Percentiles rank a stretch among this genome's conserved stretches.
These are phyloP conservation scores for Dorcus hopei DNA, from an alignment of 2,888 invertebrate species.

Conservation along the genomic window DNA sequence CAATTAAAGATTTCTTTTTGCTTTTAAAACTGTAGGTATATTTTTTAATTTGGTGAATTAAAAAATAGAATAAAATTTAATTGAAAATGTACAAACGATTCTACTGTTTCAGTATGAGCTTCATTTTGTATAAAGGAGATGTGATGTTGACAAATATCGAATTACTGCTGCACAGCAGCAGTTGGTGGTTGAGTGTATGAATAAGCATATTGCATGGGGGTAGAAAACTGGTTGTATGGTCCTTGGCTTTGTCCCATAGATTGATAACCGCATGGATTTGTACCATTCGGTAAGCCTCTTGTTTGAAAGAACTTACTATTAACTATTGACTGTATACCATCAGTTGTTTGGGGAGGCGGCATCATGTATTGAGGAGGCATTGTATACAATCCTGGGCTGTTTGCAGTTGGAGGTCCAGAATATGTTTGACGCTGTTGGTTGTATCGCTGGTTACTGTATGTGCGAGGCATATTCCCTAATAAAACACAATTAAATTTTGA, in stretches of 20 bases:
- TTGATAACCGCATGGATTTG: slow-evolving; percentile 59
- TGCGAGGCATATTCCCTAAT: slow-evolving; percentile 24
- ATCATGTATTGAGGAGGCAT: slow-evolving; percentile 51
- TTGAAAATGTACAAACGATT: too few relatives aligned
- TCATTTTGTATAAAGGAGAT: slow-evolving; percentile 4
- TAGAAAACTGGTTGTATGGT: slow-evolving; percentile 64
- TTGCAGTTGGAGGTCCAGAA: slow-evolving; percentile 37
- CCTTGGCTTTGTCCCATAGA: slow-evolving; percentile 53
- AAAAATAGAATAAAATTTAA: too few relatives aligned
- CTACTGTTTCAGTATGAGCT: too few relatives aligned
- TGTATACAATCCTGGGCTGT: slow-evolving; percentile 41
- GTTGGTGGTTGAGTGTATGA: slow-evolving; percentile 65
- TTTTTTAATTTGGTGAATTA: too few relatives aligned
- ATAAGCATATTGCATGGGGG: slow-evolving; percentile 63
- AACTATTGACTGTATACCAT: slow-evolving; percentile 56
- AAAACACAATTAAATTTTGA: background rate
- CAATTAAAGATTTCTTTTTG: too few relatives aligned
- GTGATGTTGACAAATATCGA: slow-evolving; percentile 26
- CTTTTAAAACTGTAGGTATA: too few relatives aligned
- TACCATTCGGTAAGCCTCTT: slow-evolving; percentile 54
- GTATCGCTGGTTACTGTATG: slow-evolving; percentile 27
- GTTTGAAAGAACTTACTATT: slow-evolving; percentile 75
- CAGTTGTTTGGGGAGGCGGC: slow-evolving; percentile 28
- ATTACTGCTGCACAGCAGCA: slow-evolving; percentile 68
- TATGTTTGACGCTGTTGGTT: slow-evolving; percentile 38